phyloP scores from a whole-genome alignment of 1,140 invertebrate genomes.

The fruit fly (Drosophila melanogaster) region DNA sequence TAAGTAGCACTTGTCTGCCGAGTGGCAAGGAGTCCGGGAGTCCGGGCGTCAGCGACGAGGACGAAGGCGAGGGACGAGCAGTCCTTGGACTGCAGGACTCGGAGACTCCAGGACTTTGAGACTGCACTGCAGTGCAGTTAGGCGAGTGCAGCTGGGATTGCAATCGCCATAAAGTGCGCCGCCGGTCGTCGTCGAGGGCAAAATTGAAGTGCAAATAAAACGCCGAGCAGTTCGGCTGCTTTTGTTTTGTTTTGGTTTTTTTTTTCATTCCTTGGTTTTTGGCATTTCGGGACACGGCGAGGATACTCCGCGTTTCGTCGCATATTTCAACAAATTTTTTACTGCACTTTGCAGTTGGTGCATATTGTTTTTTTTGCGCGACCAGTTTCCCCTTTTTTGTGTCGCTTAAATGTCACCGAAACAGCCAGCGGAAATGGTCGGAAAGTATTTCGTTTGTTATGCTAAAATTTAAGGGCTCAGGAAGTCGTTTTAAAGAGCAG shows the following conservation, averaged over 20 bases:
- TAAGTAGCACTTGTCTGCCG: conserved; percentile 76
- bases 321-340: conserved; percentile 72
- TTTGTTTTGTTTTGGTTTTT: conserved; percentile 15
- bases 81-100: conserved; percentile 8
- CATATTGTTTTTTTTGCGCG: conserved; percentile 1
- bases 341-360: conserved; percentile 69
- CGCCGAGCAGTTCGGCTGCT: conserved; percentile 56
- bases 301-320: conserved; percentile 37
- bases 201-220: conserved; percentile 83
- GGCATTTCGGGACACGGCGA: conserved; percentile 22
- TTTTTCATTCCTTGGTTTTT: conserved; percentile 9
- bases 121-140: conserved; percentile 75
- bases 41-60: conserved; percentile 8
- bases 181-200: conserved; percentile 63
- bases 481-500: conserved; percentile 76
- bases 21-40: conserved; percentile 18
- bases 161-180: conserved; percentile 78
- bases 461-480: conserved; percentile 78
- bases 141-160: conserved; percentile 76
- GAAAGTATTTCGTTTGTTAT: conserved; percentile 82
- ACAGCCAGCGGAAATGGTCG: conserved; percentile 76
- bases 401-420: conserved; percentile 70
- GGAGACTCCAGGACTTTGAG: conserved; percentile 14
- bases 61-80: no score
- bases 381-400: conserved; percentile 33